Percentiles rank a stretch among this genome's conserved stretches.
Evolutionary conservation across 2,888 invertebrate species (phyloP).

Genomic region (Drosophila rellima): DNA sequence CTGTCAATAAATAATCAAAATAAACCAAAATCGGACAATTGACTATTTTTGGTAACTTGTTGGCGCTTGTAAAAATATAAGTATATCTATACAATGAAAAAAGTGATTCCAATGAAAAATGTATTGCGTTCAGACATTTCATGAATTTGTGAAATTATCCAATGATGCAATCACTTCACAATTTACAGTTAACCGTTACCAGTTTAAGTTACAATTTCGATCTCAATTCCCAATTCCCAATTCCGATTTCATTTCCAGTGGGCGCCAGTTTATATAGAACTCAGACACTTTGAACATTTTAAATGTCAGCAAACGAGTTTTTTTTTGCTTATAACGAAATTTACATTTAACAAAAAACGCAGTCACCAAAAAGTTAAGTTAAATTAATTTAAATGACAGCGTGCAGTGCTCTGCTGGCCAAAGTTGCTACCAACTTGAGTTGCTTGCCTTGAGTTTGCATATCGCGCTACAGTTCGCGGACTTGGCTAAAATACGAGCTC

Average conservation of each 20-base stretch:
- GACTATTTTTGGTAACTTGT: slow-evolving; percentile 76
- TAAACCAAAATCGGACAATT: slow-evolving; percentile 69
- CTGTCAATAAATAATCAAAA: slow-evolving; percentile 81
- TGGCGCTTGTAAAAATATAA: slow-evolving; percentile 63
- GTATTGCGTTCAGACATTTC: slow-evolving; percentile 56
- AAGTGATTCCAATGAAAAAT: slow-evolving; percentile 21
- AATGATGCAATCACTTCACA: slow-evolving; percentile 64
- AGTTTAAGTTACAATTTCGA: slow-evolving; percentile 6
- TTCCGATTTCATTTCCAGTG: slow-evolving; percentile 21
- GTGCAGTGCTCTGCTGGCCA: slow-evolving; percentile 35
- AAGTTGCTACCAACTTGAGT: slow-evolving; percentile 32
- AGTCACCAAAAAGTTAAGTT: slow-evolving; percentile 48
- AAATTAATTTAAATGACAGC: slow-evolving; percentile 53
- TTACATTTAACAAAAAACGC: slow-evolving; percentile 49
- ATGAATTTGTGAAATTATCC: slow-evolving; percentile 73
- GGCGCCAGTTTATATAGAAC: slow-evolving; percentile 28
- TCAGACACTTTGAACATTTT: slow-evolving; percentile 18
- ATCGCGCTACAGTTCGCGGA: slow-evolving; percentile 57
- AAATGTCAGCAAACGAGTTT: slow-evolving; percentile 75
- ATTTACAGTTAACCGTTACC: slow-evolving; percentile 13
- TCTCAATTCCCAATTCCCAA: slow-evolving; percentile 10
- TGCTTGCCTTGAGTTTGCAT: slow-evolving; percentile 62
- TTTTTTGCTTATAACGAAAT: slow-evolving; percentile 36
- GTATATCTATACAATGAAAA: slow-evolving; percentile 25
- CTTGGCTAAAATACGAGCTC: slow-evolving; percentile 24